Evolutionary conservation across 2,888 invertebrate genomes (phyloP).

Genomic region (Campoplex nolae): DNA sequence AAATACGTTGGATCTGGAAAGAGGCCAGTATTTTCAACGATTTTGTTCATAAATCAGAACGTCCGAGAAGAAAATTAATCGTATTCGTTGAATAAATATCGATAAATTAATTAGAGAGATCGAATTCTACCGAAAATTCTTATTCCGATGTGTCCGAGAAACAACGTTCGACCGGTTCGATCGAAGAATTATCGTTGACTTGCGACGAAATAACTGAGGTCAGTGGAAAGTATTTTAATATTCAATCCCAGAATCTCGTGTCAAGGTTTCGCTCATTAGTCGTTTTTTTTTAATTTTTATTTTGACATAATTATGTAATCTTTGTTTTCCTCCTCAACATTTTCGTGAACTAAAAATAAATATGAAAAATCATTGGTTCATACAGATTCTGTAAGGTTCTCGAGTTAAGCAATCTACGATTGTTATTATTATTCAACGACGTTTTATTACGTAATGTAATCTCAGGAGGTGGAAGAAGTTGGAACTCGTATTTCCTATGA

Average conservation of each 20-base stretch:
- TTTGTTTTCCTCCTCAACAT: no score
- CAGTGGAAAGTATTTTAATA: neutral
- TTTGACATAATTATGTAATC: no score
- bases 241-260: neutral
- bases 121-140: slow-evolving; percentile 69
- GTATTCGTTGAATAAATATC: neutral
- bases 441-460: neutral
- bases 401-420: neutral
- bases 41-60: no score
- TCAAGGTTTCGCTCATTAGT: no score
- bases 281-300: no score
- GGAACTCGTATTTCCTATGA: slow-evolving; percentile 54
- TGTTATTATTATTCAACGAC: neutral
- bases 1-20: no score
- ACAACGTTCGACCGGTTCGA: slow-evolving; percentile 66
- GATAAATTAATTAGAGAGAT: slow-evolving; percentile 68
- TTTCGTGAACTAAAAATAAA: neutral
- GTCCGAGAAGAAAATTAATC: neutral
- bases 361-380: neutral
- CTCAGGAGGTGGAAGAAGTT: slow-evolving; percentile 54
- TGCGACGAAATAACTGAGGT: slow-evolving; percentile 63
- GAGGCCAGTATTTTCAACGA: no score
- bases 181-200: slow-evolving; percentile 61
- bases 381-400: neutral
- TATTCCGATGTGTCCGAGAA: slow-evolving; percentile 71